Percentiles rank a stretch among this genome's conserved stretches.
phyloP scores from a whole-genome alignment of 2,113 vertebrate species.

The Aphyosemion australe region DNA sequence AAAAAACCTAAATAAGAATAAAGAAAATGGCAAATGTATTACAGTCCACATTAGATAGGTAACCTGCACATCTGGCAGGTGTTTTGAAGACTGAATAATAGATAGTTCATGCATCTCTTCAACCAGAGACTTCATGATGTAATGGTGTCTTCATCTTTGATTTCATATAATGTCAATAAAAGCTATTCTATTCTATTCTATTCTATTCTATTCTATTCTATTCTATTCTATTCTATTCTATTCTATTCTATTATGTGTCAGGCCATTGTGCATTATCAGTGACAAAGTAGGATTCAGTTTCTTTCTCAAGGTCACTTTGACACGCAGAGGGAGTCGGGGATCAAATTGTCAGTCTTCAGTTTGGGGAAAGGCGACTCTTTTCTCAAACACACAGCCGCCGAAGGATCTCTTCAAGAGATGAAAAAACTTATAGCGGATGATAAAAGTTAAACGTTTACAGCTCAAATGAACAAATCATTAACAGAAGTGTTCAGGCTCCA shows the following conservation, averaged over 20 bases:
- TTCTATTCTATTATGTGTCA: no score
- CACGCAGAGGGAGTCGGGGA: neutral
- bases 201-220: no score
- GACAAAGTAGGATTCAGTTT: neutral
- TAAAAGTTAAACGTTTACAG: neutral
- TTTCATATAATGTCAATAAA: no score
- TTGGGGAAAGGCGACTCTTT: neutral
- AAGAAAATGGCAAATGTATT: neutral
- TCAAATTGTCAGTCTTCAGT: neutral
- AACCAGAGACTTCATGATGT: neutral
- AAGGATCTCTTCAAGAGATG: no score
- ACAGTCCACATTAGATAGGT: neutral
- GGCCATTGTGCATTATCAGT: neutral
- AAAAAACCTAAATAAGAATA: no score
- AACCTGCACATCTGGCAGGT: neutral
- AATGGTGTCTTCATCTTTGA: neutral
- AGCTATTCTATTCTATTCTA: no score
- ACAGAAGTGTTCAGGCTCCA: neutral
- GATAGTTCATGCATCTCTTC: neutral
- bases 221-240: no score
- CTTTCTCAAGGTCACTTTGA: neutral
- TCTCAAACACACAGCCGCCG: no score
- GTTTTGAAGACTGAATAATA: neutral
- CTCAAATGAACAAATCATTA: neutral
- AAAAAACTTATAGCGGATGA: neutral